phyloP scores from a whole-genome alignment of 1,140 invertebrate genomes.

The Euwallacea fornicatus region DNA sequence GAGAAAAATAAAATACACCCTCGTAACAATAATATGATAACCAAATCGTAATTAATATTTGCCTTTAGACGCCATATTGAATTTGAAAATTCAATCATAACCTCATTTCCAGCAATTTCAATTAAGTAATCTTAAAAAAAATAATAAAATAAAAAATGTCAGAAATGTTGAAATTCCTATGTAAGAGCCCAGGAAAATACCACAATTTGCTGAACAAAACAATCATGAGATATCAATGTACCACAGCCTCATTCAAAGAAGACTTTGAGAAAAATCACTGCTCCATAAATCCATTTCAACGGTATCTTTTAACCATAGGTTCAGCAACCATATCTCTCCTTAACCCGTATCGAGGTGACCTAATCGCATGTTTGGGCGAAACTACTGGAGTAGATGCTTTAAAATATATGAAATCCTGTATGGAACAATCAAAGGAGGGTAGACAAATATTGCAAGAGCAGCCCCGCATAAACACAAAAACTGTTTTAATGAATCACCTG shows the following conservation, averaged over 20 bases:
- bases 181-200: too few species aligned
- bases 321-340: slow-evolving; percentile 75
- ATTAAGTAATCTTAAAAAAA: too few species aligned
- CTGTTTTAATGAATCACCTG: slow-evolving; percentile 76
- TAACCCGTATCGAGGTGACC: slow-evolving; percentile 80
- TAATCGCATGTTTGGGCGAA: slow-evolving; percentile 93
- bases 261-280: slow-evolving; percentile 68
- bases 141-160: too few species aligned
- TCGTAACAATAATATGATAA: too few species aligned
- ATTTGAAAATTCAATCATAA: too few species aligned
- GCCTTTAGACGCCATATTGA: too few species aligned
- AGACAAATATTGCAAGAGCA: slow-evolving; percentile 71
- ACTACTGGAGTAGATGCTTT: slow-evolving; percentile 75
- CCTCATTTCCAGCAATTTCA: too few species aligned
- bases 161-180: too few species aligned
- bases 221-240: too few species aligned
- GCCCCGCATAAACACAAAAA: slow-evolving; percentile 84
- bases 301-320: slow-evolving; percentile 72
- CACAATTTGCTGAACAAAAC: too few species aligned
- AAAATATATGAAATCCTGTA: slow-evolving; percentile 64
- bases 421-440: slow-evolving; percentile 66
- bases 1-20: too few species aligned
- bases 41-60: too few species aligned
- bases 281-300: slow-evolving; percentile 72
- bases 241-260: slow-evolving; percentile 51